Percentiles rank a stretch among this genome's conserved stretches.
Evolutionary conservation across 2,797 vertebrate species (phyloP).

Genomic region (Ibycter americanus): DNA sequence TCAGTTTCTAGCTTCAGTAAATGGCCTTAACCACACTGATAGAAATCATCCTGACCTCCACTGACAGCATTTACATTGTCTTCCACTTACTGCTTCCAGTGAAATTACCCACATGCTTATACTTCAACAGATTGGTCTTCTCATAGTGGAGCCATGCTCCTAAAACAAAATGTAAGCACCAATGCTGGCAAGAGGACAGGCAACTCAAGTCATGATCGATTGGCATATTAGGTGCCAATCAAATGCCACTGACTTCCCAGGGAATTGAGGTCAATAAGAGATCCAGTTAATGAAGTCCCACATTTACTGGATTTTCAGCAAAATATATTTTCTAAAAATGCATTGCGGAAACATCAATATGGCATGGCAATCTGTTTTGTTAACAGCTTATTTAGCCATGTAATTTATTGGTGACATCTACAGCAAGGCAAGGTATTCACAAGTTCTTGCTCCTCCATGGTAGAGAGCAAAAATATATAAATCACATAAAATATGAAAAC

Average conservation of each 20-base stretch:
- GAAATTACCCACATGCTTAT: neutral
- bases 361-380: neutral
- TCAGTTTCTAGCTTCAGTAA: neutral
- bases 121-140: neutral
- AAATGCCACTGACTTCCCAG: neutral
- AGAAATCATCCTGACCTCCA: neutral
- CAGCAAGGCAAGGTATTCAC: neutral
- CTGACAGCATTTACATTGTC: neutral
- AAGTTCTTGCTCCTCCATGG: neutral
- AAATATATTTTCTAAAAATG: neutral
- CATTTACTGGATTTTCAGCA: neutral
- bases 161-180: rapidly evolving
- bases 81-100: neutral
- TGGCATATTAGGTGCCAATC: neutral
- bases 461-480: neutral
- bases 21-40: neutral
- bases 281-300: neutral
- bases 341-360: neutral
- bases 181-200: neutral
- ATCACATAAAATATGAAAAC: neutral
- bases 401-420: neutral
- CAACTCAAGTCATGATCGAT: neutral
- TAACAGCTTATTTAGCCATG: neutral
- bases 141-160: neutral
- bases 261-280: neutral